A percentile compares a stretch with the other conserved stretches of the same genome.
phyloP scores from a whole-genome alignment of 2,113 vertebrate species.

The Megalops atlanticus region DNA sequence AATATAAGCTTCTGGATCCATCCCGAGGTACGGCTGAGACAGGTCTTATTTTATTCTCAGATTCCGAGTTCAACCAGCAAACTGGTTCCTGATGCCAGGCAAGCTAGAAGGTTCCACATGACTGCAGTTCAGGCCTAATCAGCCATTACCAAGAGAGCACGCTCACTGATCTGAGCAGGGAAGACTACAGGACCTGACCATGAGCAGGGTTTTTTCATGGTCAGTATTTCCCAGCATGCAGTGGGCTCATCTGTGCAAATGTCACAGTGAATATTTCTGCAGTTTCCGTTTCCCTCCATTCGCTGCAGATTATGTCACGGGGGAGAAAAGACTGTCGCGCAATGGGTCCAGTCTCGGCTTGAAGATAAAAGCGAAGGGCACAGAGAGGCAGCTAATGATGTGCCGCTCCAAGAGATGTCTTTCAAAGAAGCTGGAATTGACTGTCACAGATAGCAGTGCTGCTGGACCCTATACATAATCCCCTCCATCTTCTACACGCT shows the following conservation, averaged over 20 bases:
- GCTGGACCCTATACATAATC: not conserved
- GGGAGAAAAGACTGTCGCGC: not conserved
- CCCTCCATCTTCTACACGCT: not conserved
- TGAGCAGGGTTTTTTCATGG: not conserved
- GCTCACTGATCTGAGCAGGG: not conserved
- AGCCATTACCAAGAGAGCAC: too few relatives aligned
- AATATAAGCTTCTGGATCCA: too few relatives aligned
- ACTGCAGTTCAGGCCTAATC: too few relatives aligned
- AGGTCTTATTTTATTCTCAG: too few relatives aligned
- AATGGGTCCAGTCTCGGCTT: not conserved
- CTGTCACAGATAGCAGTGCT: not conserved
- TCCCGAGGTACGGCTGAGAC: too few relatives aligned
- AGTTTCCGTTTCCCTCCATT: not conserved
- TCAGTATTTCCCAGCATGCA: not conserved
- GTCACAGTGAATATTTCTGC: slow-evolving; percentile 2
- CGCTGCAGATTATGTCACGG: not conserved
- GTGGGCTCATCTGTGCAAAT: not conserved
- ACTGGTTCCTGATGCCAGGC: too few relatives aligned
- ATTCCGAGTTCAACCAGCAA: too few relatives aligned
- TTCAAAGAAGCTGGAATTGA: not conserved
- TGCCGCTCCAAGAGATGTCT: not conserved
- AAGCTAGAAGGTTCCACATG: too few relatives aligned
- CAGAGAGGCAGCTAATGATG: not conserved
- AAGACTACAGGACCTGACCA: not conserved
- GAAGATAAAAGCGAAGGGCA: not conserved